Evolutionary conservation across 1,140 invertebrate species (phyloP), one percentile per base, ranked within the genome.

Genomic region (Apocrypta bakeri): DNA sequence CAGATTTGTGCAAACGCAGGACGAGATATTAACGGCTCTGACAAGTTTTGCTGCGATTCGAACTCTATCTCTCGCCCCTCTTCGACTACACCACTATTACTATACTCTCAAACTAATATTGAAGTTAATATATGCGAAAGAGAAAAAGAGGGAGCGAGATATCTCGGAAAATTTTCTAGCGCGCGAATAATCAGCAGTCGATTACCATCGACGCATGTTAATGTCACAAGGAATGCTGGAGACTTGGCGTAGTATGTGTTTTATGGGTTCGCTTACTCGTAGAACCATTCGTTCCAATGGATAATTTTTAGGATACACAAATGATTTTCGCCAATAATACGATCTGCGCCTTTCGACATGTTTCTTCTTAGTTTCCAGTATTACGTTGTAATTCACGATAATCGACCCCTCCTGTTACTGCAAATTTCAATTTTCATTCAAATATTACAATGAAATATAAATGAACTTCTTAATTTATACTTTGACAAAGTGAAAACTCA

Each of bases 11-110:
- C 48, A 78, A 82, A 78, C 81, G 31, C 69, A 69, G 24, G 74
- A 72, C 73, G 79, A 74, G 79, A 81, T 24, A 48, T 42, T 27
- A 81, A 82, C 68, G 33, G 68, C 33, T 40, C 68, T 75, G 68
- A 73, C 68, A 78, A 82, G 81, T 76, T 82, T 77, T 25, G 42
- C 33, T 37, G n/a, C 33, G 61, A 12, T 8, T 63, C 78, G 29
- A 56, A 56, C 4, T 74, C 27, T 4, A 56, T 0, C 17, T 6
- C 2, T 56, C 17, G 2, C 17, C 17, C 17, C 48, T 14, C 72
- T 63, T 7, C 0, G 71, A 78, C 74, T 72, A 42, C 9, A 9
- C 33, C 33, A 9, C 33, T 0, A 21, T 6, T 21, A 56, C 14
- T 42, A 17, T 21, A n/a, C 48, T n/a, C 72, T 63, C 12, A 0